Evolutionary conservation across 2,797 vertebrate genomes (phyloP), one percentile per base, ranked within the genome.

Genomic region (Diceros bicornis): DNA sequence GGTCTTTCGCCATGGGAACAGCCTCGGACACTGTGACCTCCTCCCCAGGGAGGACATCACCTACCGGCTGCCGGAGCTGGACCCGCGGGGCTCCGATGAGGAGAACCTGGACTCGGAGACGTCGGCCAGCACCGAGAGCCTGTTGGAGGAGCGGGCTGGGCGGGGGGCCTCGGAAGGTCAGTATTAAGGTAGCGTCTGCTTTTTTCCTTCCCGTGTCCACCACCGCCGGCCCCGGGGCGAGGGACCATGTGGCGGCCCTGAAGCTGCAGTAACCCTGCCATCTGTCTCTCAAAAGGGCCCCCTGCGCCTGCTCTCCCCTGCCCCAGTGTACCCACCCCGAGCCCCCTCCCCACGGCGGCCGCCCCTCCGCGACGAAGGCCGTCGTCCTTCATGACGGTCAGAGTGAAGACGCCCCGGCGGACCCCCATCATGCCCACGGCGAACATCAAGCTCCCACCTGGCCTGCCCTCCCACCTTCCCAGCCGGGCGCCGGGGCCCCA

Each of bases 31-130:
- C 4, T 6, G 4, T 12, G n/a, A 32, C 47, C 47, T 6, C 89
- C 2, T 27, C 66, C 52, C 29, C 96, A 99, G 99, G 98, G 99
- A 99, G 96, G 99, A 99, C 52, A 99, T 99, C 92, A 99, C 99
- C 1, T 99, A 99, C 86, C 99, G 99, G 14, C 98, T 99, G 47
- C 99, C 99, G 0, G 99, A 99, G 98, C 99, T 99, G 91, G 99
- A 99, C 97, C 99, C 99, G 81, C 99, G 99, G 0, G 99, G 99
- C 90, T 99, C 99, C 0, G 99, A 99, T 12, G 99, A 99, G 98
- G 99, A 99, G 97, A 99, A 99, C 66, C 72, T 99, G 81, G 99
- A 99, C 98, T 99, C 99, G 0, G 99, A 99, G 98, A 99, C 99
- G 0, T 99, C 99, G 0, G 99, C 99, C 27, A 99, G 99, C 99